Conservation (phyloP, 2,888 invertebrate species). For the Leptinotarsa haldemani region DNA sequence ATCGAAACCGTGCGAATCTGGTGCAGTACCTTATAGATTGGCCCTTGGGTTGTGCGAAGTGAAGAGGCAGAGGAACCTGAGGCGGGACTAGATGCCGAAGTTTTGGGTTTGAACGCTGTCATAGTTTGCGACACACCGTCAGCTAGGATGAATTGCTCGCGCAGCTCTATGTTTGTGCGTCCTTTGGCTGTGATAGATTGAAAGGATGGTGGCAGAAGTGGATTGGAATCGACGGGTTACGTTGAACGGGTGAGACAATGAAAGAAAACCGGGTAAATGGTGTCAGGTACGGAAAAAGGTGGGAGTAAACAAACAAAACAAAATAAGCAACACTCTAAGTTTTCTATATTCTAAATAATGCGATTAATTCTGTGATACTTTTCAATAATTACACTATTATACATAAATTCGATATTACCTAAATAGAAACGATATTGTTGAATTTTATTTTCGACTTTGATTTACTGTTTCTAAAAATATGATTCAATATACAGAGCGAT, state of each 20-base stretch:
- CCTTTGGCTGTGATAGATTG: conserved; percentile 85
- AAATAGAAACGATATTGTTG: no score
- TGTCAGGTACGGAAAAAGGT: conserved; percentile 35
- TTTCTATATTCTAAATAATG: conserved; percentile 37
- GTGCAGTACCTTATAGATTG: conserved; percentile 90
- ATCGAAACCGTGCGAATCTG: conserved; percentile 31
- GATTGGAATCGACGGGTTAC: conserved; percentile 21
- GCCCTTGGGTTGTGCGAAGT: conserved; percentile 81
- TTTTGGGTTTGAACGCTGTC: conserved; percentile 97
- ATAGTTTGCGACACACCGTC: conserved; percentile 99
- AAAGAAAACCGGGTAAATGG: conserved; percentile 29
- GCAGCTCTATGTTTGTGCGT: conserved; percentile 99
- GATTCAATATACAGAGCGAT: no score
- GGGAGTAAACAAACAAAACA: conserved; percentile 58
- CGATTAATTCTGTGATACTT: conserved; percentile 36
- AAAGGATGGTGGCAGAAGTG: conserved; percentile 32
- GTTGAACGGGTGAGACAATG: conserved; percentile 10
- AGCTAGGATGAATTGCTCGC: conserved; percentile 98
- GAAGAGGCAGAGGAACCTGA: conserved; percentile 68
- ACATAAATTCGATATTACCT: not conserved
- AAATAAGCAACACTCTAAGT: conserved; percentile 56
- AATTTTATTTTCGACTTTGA: no score
- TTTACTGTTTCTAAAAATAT: no score
- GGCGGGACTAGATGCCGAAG: conserved; percentile 82
- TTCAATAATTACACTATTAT: conserved; percentile 24